Conservation (phyloP, 35 echinoderm and acorn worm species). For the Strongylocentrotus purpuratus region DNA sequence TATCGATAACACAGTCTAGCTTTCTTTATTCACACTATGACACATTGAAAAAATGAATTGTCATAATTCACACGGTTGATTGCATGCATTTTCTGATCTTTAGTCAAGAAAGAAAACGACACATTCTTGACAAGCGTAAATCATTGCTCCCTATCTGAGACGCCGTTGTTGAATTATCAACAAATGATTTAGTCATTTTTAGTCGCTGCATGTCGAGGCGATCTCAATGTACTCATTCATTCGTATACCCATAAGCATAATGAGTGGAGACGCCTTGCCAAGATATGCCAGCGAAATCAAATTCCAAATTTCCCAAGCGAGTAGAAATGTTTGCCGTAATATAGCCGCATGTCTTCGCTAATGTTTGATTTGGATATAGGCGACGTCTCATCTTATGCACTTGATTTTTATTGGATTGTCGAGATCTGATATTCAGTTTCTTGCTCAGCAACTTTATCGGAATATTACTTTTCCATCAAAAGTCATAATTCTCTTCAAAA, state of each 20-base stretch:
- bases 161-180: not conserved
- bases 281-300: slow-evolving; percentile 3
- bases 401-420: not conserved
- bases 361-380: not conserved
- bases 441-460: not conserved
- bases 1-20: not conserved
- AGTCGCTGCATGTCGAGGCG: not conserved
- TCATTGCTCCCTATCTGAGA: not conserved
- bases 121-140: not conserved
- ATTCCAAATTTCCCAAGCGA: slow-evolving; percentile 11
- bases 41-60: not conserved
- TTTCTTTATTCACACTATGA: not conserved
- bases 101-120: not conserved
- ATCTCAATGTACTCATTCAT: not conserved
- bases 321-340: not conserved
- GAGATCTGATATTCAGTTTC: not conserved
- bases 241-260: not conserved
- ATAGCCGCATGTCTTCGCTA: not conserved
- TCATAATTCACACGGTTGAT: not conserved
- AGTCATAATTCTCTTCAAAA: not conserved
- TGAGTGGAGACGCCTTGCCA: not conserved
- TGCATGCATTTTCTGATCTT: not conserved
- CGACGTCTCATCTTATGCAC: not conserved
- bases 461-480: not conserved
- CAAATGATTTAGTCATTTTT: slow-evolving; percentile 19